Evolutionary conservation across 2,888 invertebrate genomes (phyloP), one percentile per base, ranked within the genome.

Genomic region (Aquatica leii): DNA sequence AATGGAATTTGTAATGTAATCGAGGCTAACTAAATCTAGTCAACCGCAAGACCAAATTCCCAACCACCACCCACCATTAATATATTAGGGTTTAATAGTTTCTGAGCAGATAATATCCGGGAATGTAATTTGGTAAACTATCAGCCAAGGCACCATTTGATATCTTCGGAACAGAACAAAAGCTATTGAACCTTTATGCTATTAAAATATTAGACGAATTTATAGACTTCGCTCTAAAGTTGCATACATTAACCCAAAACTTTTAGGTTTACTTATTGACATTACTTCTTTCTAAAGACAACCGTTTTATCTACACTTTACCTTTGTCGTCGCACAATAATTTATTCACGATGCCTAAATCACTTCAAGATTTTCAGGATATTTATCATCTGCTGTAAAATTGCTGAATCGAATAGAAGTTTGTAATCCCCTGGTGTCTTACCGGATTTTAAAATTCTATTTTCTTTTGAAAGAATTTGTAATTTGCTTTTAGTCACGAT

Each of bases 51-150:
- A 63, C 63, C 62, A 49, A 57, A 57, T 57, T 62, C 35, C 57
- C 57, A 62, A 57, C 62, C 54, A 50, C 58, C 63, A 59, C 58
- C 63, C 63, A 54, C 58, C 54, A 63, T 63, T 63, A 63, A 63
- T 63, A 63, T 63, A 63, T 63, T 63, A 63, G 59, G 63, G 63
- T 63, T 52, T 63, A 63, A 63, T 63, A 63, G 63, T 63, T 63
- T 63, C 58, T 63, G 40, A 48, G 48, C 48, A 59, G 63, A 63
- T 63, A 63, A 63, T 63, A 63, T 63, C 63, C 54, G 53, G 59
- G 58, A 63, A 63, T 63, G 63, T 63, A 63, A 63, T 63, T 63
- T 63, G 49, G 63, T 62, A 59, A 63, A 63, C 63, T 63, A 63
- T 63, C 54, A 55, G 59, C 48, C 49, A 43, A 54, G 46, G 54